These are phyloP conservation scores for Acanthosepion lycidas DNA, from an alignment of 2,888 invertebrate species.

Conservation along the genomic window DNA sequence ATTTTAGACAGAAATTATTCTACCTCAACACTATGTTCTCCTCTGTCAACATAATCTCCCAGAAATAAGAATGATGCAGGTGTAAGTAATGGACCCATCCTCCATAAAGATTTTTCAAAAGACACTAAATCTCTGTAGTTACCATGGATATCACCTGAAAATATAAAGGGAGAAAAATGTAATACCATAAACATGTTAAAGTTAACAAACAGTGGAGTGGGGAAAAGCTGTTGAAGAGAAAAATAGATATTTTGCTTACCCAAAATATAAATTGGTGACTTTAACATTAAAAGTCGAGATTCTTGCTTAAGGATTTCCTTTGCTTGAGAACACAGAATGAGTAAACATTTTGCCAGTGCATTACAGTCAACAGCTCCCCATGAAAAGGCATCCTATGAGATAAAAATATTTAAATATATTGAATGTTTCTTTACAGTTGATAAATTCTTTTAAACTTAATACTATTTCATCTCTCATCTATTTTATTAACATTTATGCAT, in stretches of 20 bases:
- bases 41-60: constrained; percentile 86
- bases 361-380: constrained; percentile 75
- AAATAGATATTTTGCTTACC: constrained; percentile 72
- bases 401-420: not conserved
- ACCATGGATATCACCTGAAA: constrained; percentile 84
- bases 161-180: not conserved
- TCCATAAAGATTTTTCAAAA: constrained; percentile 83
- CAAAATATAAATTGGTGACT: constrained; percentile 79
- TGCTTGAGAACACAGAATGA: constrained; percentile 79
- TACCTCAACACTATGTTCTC: constrained; percentile 81
- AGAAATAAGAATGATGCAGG: constrained; percentile 82
- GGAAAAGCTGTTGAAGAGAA: not conserved
- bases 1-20: not conserved
- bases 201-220: too few species aligned
- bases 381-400: constrained; percentile 69
- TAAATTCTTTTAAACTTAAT: too few species aligned
- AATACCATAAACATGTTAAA: too few species aligned
- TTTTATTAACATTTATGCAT: too few species aligned
- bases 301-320: constrained; percentile 77
- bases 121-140: constrained; percentile 82
- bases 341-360: constrained; percentile 77
- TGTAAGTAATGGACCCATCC: constrained; percentile 80
- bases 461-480: too few species aligned
- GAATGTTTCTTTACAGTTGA: too few species aligned
- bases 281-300: constrained; percentile 77